Percentiles rank a stretch among this genome's conserved stretches.
phyloP scores from a whole-genome alignment of 1,140 invertebrate species.

The Calosoma granatense region DNA sequence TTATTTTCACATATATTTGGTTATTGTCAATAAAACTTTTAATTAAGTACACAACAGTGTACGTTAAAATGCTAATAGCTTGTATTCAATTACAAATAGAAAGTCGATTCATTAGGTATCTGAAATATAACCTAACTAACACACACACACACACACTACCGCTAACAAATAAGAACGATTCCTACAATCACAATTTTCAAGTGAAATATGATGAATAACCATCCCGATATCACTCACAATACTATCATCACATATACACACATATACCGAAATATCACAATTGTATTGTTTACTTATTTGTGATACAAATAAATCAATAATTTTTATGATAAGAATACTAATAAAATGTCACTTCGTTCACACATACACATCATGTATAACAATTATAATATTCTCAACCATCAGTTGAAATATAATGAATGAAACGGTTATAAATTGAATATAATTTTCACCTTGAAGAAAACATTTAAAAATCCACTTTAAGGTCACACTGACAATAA shows the following conservation, averaged over 20 bases:
- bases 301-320: slow-evolving; percentile 5
- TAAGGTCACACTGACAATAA: neutral
- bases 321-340: neutral
- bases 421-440: neutral
- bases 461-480: neutral
- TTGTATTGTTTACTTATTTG: neutral
- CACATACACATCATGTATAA: neutral
- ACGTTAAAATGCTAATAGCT: too few species aligned
- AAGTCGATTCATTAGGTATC: too few species aligned
- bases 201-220: too few species aligned
- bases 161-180: too few species aligned
- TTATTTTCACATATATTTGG: too few species aligned
- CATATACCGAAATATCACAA: neutral
- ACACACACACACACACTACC: too few species aligned
- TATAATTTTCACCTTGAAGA: slow-evolving; percentile 5
- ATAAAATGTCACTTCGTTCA: neutral
- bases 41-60: too few species aligned
- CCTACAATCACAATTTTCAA: too few species aligned
- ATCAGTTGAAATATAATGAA: neutral
- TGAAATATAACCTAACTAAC: too few species aligned
- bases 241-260: neutral
- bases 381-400: neutral
- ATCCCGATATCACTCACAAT: too few species aligned
- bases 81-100: too few species aligned
- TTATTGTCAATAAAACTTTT: too few species aligned